These are phyloP conservation scores for Ametastegia equiseti DNA, from an alignment of 2,888 invertebrate species.

Conservation along the genomic window DNA sequence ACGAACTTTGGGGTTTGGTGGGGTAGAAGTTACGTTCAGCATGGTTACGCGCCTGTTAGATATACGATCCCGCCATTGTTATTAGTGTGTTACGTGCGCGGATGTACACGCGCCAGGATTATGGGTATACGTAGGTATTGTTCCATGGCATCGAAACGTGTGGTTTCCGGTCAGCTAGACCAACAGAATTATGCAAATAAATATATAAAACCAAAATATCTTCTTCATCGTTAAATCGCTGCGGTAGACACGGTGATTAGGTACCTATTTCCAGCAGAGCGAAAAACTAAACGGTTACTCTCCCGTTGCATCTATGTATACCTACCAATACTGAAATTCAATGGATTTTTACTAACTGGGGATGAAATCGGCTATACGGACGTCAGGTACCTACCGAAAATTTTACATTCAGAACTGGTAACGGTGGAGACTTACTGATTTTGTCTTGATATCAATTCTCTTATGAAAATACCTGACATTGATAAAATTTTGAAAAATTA, in stretches of 20 bases:
- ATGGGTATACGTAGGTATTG: too few species aligned
- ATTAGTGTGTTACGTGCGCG: conserved; percentile 22
- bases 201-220: background rate
- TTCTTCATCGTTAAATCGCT: background rate
- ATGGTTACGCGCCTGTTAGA: conserved; percentile 31
- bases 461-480: too few species aligned
- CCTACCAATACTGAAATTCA: background rate
- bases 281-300: background rate
- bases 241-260: background rate
- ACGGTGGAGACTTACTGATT: too few species aligned
- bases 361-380: background rate
- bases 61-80: conserved; percentile 30
- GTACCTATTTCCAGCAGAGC: background rate
- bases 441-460: too few species aligned
- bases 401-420: too few species aligned
- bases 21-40: conserved; percentile 32
- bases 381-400: too few species aligned
- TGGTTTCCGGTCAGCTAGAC: conserved; percentile 23
- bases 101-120: background rate
- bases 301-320: background rate
- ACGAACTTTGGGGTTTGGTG: conserved; percentile 28
- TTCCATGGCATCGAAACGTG: conserved; percentile 14
- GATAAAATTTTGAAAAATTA: too few species aligned
- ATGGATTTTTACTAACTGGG: background rate
- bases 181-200: conserved; percentile 4